A percentile compares a stretch with the other conserved stretches of the same genome.
phyloP scores from a whole-genome alignment of 2,113 vertebrate species.

The Oryctolagus cuniculus region mOryCun1.1 NC_091436.1:158839501-158840000 shows the following conservation, averaged over 20 bases:
- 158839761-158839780: not conserved
- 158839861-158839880: not conserved
- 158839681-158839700: not conserved
- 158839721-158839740: not conserved
- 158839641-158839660: too few relatives aligned
- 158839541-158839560: not conserved
- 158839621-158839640: not conserved
- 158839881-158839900: conserved; percentile 62
- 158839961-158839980: conserved; percentile 62
- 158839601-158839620: not conserved
- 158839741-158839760: not conserved
- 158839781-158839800: not conserved
- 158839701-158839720: too few relatives aligned
- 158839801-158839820: not conserved
- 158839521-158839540: not conserved
- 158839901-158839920: not conserved
- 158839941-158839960: conserved; percentile 28
- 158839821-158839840: conserved; percentile 39
- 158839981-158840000: conserved; percentile 34
- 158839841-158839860: not conserved
- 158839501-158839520: not conserved
- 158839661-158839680: not conserved
- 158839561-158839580: not conserved
- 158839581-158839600: not conserved
- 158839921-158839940: conserved; percentile 11